Base-by-base conservation (phyloP, 2,113 vertebrate genomes). In the Periophthalmodon schlosseri region DNA sequence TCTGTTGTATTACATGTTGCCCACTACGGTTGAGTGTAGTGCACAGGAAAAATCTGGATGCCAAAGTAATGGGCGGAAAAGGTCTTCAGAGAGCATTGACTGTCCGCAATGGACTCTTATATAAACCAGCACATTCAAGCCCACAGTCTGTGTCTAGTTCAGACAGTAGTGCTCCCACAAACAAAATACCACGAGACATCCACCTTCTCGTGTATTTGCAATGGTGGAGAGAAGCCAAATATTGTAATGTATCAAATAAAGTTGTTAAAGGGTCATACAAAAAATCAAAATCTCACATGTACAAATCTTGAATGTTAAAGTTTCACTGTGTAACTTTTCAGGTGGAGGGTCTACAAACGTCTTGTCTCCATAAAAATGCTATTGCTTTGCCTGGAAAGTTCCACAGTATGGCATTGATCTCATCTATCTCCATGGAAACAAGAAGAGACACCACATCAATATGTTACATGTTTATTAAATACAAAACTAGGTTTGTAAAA, bases 21-120 rank as follows among this genome's bases (percentile, higher is more conserved):
- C 20, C 44, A 47, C 65, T 68, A 28, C 23, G 24, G 44, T 21
- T 68, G 65, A 65, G 34, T 44, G 63, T 65, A 65, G 34, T 44
- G 18, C 34, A 65, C 63, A 65, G 63, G 18, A 20, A 68, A 68
- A 68, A 21, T 44, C 66, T 68, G 39, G 21, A n/a, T 68, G 44
- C 39, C 66, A 68, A 47, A 68, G 66, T 63, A 44, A 44, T 68
- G 39, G 46, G 66, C 44, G 66, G 66, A 68, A 68, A 68, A 68
- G 66, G 66, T 68, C 46, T 68, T 49, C 39, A 68, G 20, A 68
- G 39, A 68, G 66, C 66, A 65, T 5, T 65, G 33, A 39, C 63
- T 65, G 63, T 65, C 63, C 63, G 63, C 63, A 21, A 49, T 23
- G 44, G 66, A 68, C 1, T 68, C 44, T 68, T 68, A 24, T 49